Evolutionary conservation across 2,113 vertebrate species (phyloP).

Genomic region (Menura novaehollandiae): DNA sequence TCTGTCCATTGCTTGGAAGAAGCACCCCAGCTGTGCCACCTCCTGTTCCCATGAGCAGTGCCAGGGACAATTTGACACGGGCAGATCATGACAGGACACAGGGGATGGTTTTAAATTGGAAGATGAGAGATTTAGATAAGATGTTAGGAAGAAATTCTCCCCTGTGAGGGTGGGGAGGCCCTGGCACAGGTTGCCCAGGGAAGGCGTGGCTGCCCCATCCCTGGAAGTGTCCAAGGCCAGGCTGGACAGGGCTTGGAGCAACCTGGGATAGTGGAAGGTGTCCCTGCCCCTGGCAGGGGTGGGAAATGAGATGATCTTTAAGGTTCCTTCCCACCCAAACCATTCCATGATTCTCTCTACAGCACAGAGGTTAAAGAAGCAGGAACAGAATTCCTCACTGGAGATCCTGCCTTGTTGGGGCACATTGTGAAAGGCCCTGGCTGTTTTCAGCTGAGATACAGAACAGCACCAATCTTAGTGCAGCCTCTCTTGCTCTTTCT

Average conservation of each 20-base stretch:
- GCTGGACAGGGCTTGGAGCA: rapidly evolving
- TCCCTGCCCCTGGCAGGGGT: background rate
- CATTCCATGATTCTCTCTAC: no score
- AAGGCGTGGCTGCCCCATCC: background rate
- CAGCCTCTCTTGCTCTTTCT: background rate
- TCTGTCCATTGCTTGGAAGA: background rate
- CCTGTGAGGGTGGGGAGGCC: background rate
- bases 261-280: rapidly evolving
- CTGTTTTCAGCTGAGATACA: background rate
- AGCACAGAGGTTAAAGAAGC: background rate
- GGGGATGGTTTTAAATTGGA: rapidly evolving
- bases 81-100: rapidly evolving
- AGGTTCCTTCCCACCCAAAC: background rate
- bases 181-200: background rate
- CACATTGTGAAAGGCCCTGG: background rate
- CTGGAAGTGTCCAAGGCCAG: background rate
- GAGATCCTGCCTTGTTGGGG: background rate
- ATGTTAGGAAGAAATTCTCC: background rate
- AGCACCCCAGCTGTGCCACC: background rate
- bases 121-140: background rate
- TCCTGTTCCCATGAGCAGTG: background rate
- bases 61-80: background rate
- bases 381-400: background rate
- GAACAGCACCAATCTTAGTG: background rate
- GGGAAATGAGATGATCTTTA: background rate